Evolutionary conservation across 2,797 vertebrate genomes (phyloP), one percentile per base, ranked within the genome.

Genomic region (Bucorvus abyssinicus): DNA sequence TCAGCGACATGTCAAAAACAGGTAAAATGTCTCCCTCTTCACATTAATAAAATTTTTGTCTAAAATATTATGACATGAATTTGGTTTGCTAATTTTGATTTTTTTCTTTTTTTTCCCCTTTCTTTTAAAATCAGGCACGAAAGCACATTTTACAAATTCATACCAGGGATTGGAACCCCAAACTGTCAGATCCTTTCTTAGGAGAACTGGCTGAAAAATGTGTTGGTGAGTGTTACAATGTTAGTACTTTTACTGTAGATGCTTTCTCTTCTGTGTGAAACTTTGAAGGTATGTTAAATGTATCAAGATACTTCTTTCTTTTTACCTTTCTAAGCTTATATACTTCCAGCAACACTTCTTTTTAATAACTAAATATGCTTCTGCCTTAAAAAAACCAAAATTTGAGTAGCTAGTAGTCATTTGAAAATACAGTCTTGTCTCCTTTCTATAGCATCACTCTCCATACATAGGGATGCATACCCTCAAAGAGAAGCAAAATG

Each of bases 91-190:
- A 82, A 73, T 71, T 61, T 68, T 84, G 52, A 65, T 65, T 70
- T 63, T 74, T 84, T 79, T 24, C 14, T 19, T 7, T 55, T 8
- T 29, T 6, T 27, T 23, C 30, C 34, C 93, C 68, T 84, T 73
- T 12, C 8, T 53, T 24, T 90, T 47, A 2, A 3, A 67, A 75
- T 60, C 95, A 99, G 99, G 99, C 99, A 97, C 98, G 99, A 98
- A 99, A 99, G 98, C 99, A 99, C 98, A 99, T 99, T 98, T 97
- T 99, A 97, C 98, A 99, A 97, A 99, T 99, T 97, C 99, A 99
- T 97, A 99, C 99, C 82, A 98, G 99, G 98, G 99, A 99, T 95
- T 99, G 99, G 99, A 99, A 98, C 97, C 99, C 99, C 90, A 99
- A 98, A 97, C 96, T 99, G 96, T 98, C 99, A 89, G 98, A 99